These are phyloP conservation scores for Yponomeuta plumbellus DNA, from an alignment of 2,888 invertebrate genomes.

Conservation along the genomic window DNA sequence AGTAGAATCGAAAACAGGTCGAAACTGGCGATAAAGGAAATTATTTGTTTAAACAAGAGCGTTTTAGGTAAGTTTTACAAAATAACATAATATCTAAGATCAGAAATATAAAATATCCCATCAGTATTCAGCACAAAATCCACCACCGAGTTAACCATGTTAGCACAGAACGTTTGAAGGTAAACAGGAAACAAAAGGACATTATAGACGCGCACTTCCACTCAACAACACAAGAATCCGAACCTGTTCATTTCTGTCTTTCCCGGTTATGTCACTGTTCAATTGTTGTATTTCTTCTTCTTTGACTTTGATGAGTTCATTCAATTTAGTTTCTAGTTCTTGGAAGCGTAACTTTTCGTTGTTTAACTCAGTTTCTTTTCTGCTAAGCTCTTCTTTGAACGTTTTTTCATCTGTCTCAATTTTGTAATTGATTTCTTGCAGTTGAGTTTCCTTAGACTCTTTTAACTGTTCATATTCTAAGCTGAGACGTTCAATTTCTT, in stretches of 20 bases:
- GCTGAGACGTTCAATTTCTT: constrained; percentile 39
- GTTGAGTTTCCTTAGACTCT: constrained; percentile 39
- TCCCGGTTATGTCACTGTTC: constrained; percentile 36
- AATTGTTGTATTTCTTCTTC: constrained; percentile 47
- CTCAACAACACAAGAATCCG: constrained; percentile 30
- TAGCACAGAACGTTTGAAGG: background rate
- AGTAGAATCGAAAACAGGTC: no score
- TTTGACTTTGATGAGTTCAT: constrained; percentile 36
- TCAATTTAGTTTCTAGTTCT: constrained; percentile 38
- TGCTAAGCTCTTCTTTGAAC: constrained; percentile 31
- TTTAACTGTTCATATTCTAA: constrained; percentile 33
- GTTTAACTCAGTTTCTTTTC: constrained; percentile 38
- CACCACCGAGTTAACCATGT: constrained; percentile 1
- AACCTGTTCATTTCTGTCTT: constrained; percentile 56
- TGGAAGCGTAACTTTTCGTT: constrained; percentile 35
- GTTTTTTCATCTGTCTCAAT: constrained; percentile 32
- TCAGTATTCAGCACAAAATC: background rate
- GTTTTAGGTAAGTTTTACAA: no score
- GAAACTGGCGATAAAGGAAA: no score
- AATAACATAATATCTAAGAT: no score
- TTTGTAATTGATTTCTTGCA: constrained; percentile 39
- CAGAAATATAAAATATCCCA: no score
- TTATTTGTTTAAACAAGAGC: no score
- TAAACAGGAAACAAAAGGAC: background rate
- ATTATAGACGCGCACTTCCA: constrained; percentile 15